Base-by-base conservation (phyloP, 2,888 invertebrate species). In the Fragum sueziense region DNA sequence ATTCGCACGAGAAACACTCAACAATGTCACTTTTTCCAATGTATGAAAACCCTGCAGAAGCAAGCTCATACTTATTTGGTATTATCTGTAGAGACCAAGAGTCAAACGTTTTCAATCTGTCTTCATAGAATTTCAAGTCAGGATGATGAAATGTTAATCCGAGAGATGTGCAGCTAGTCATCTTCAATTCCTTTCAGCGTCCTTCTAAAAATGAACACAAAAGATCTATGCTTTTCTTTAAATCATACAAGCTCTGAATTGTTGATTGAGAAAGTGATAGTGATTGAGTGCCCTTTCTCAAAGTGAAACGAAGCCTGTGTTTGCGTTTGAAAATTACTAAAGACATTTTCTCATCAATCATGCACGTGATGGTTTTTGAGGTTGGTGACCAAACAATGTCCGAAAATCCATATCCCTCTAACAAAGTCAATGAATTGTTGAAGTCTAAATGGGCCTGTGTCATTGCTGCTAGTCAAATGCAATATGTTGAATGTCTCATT, bases 31-130 rank as follows among this genome's bases (percentile, higher is more conserved):
- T n/a, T 17, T 29, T 52, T 52, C 69, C 69, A 29, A 27, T 11
- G 31, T 69, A 69, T 29, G 11, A 52, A 52, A 69, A 69, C 4
- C 52, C 52, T 51, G 51, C 11, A 11, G 29, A 52, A 6, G 52
- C 29, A 20, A 78, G n/a, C 25, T 74, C 34, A 51, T 37, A 74
- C 29, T 74, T 78, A 31, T 78, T 27, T 1, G 70, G 74, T 33
- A 70, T 51, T 52, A 78, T 69, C 52, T 78, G 78, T 2, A 57
- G 7, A 22, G 78, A 70, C 78, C 78, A 78, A 9, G 54, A 70
- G 11, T 78, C 74, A 37, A 70, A 69, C 1, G 69, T 52, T 25
- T 51, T 31, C 4, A 69, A n/a, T 52, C 69, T 9, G 2, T 69
- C 34, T 29, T 29, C 31, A 52, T 69, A 69, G 4, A 52, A 52